Evolutionary conservation across 64 coral and sea anemone genomes (phyloP).

Genomic region (Porites australiensis): DNA sequence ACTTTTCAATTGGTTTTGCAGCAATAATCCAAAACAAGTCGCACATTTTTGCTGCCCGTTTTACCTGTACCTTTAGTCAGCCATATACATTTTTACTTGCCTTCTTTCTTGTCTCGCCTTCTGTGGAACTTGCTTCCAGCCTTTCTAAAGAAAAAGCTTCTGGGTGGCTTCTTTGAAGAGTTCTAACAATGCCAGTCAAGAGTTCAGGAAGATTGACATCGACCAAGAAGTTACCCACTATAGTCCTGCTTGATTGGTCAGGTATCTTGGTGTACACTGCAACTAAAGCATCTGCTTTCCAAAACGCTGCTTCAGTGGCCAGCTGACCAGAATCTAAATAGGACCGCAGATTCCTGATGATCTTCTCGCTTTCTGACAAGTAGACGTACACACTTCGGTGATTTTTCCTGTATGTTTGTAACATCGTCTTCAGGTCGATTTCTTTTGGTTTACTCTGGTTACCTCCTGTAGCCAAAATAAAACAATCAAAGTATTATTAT

Average conservation of each 20-base stretch:
- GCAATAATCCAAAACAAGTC: no score
- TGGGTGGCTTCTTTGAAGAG: neutral
- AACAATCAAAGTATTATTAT: neutral
- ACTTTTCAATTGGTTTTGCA: no score
- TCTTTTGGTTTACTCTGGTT: constrained; percentile 24
- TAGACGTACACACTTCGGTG: constrained; percentile 40
- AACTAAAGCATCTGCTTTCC: constrained; percentile 33
- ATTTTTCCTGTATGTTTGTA: constrained; percentile 51
- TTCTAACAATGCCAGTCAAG: constrained; percentile 13
- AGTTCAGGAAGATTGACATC: constrained; percentile 29
- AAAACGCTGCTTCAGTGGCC: constrained; percentile 22
- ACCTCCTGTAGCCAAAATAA: neutral
- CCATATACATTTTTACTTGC: neutral
- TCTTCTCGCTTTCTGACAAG: constrained; percentile 45
- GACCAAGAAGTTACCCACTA: constrained; percentile 31
- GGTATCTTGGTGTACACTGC: constrained; percentile 9
- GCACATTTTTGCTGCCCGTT: no score
- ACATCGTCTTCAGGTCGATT: constrained; percentile 11
- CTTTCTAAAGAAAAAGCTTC: neutral
- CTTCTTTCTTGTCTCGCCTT: neutral
- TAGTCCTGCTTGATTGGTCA: neutral
- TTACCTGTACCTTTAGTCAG: no score
- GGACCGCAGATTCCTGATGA: constrained; percentile 26
- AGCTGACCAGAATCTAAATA: constrained; percentile 7
- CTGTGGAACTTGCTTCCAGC: no score